phyloP scores from a whole-genome alignment of 1,140 invertebrate species.

The Drosophila trapezifrons region DNA sequence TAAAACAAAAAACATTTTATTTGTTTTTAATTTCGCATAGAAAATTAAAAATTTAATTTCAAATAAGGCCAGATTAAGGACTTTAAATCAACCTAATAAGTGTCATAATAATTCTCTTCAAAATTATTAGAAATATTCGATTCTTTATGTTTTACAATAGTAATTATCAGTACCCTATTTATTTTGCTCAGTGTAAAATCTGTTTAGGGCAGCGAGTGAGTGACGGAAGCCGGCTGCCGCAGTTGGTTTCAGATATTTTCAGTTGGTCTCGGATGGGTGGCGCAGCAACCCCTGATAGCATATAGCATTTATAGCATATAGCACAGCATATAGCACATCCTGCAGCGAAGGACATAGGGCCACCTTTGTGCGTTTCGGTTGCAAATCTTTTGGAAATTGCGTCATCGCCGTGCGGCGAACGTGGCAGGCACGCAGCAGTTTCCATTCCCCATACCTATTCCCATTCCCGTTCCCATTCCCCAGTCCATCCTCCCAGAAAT shows the following conservation, averaged over 20 bases:
- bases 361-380: conserved; percentile 66
- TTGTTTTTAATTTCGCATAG: too few species aligned
- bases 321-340: conserved; percentile 20
- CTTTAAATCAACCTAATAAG: too few species aligned
- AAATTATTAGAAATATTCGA: too few species aligned
- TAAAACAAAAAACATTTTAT: too few species aligned
- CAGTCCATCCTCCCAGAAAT: conserved; percentile 24
- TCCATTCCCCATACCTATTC: conserved; percentile 12
- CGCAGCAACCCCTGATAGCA: conserved; percentile 49
- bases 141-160: too few species aligned
- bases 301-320: not conserved
- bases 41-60: too few species aligned
- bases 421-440: conserved; percentile 70
- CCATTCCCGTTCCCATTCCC: too few species aligned
- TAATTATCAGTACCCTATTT: not conserved
- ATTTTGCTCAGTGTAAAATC: conserved; percentile 51
- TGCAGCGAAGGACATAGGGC: conserved; percentile 39
- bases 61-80: too few species aligned
- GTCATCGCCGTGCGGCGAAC: conserved; percentile 67
- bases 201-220: conserved; percentile 61
- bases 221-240: conserved; percentile 49
- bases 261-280: conserved; percentile 44
- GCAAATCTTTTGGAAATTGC: conserved; percentile 76
- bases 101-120: not conserved
- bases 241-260: conserved; percentile 43